These are phyloP conservation scores for Lasioglossum figueresi DNA, from an alignment of 2,888 invertebrate genomes.

Conservation along the genomic window DNA sequence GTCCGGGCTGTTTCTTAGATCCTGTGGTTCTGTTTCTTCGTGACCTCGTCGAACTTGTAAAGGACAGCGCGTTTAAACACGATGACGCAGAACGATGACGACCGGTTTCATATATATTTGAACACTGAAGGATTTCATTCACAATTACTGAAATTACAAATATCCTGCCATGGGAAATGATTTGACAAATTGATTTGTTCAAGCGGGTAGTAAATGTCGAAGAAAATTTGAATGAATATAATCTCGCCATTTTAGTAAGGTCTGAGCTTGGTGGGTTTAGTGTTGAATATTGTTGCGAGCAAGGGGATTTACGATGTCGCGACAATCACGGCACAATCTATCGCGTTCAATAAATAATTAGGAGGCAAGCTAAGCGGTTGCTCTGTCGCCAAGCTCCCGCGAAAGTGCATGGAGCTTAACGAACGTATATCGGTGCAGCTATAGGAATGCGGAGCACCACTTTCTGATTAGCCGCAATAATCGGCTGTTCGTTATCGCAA, in stretches of 20 bases:
- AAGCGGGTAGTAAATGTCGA: background rate
- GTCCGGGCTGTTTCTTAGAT: too few relatives aligned
- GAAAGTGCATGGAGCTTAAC: background rate
- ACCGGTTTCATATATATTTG: background rate
- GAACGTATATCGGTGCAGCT: background rate
- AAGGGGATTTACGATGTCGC: background rate
- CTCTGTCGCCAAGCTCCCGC: background rate
- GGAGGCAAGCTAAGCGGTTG: background rate
- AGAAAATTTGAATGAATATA: background rate
- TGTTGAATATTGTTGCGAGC: background rate
- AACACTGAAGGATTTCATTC: too few relatives aligned
- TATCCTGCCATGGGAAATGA: background rate
- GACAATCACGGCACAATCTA: background rate
- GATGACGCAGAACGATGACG: too few relatives aligned
- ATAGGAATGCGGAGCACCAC: constrained; percentile 4
- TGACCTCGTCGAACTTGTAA: too few relatives aligned
- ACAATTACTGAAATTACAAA: too few relatives aligned
- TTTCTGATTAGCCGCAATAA: constrained; percentile 30
- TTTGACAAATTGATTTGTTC: background rate
- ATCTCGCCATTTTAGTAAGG: background rate
- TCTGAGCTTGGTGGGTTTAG: background rate
- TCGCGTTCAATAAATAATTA: background rate
- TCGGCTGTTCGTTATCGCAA: constrained; percentile 25
- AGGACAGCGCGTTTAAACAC: too few relatives aligned
- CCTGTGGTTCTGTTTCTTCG: too few relatives aligned